Evolutionary conservation across 2,113 vertebrate genomes (phyloP).

Genomic region (Rhinoptilus africanus): DNA sequence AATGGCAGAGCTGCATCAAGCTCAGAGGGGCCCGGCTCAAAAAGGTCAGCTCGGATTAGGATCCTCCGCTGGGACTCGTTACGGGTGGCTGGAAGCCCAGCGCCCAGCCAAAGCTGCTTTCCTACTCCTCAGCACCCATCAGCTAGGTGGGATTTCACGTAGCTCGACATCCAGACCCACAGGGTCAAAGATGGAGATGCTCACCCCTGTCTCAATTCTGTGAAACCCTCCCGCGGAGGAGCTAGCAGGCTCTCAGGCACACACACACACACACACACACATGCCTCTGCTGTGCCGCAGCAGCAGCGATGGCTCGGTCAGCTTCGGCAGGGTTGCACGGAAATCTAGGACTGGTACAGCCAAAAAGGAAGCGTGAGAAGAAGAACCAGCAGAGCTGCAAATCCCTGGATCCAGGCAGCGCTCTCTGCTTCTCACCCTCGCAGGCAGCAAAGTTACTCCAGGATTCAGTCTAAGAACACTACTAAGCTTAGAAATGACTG

Average conservation of each 20-base stretch:
- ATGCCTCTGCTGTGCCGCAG: accelerated
- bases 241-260: not conserved
- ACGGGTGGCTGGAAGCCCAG: not conserved
- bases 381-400: not conserved
- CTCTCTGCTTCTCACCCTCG: not conserved
- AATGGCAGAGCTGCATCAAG: not conserved
- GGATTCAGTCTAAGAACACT: not conserved
- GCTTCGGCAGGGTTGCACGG: not conserved
- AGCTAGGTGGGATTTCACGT: not conserved
- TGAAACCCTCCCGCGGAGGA: accelerated
- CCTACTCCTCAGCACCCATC: not conserved
- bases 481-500: not conserved
- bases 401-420: not conserved
- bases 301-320: not conserved
- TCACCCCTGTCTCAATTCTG: not conserved
- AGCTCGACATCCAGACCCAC: not conserved
- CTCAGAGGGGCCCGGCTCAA: not conserved
- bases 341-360: not conserved
- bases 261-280: no score
- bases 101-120: not conserved
- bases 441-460: not conserved
- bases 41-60: not conserved
- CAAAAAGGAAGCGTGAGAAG: not conserved
- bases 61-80: not conserved
- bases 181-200: not conserved